Percentiles rank a stretch among this genome's conserved stretches.
Conservation (phyloP, 2,797 vertebrate genomes). For the Syngnathus rostellatus region DNA sequence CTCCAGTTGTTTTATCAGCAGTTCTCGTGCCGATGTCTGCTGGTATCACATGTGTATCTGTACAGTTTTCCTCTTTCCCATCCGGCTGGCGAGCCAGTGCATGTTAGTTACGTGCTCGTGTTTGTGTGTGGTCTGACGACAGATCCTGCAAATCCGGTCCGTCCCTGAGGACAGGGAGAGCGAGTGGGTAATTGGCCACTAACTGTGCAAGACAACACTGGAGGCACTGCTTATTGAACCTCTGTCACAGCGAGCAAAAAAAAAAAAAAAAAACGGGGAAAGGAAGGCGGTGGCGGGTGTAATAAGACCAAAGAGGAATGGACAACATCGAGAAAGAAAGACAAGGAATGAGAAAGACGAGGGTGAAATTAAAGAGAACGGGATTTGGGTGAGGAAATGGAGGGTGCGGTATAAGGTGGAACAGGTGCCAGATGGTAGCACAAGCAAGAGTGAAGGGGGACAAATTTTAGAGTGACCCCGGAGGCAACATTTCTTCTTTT, state of each 20-base stretch:
- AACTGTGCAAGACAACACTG: constrained; percentile 58
- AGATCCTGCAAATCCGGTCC: constrained; percentile 58
- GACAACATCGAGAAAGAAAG: not conserved
- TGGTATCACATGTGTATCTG: not conserved
- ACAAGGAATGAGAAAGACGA: constrained; percentile 15
- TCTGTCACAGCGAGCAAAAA: constrained; percentile 33
- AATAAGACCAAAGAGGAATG: constrained; percentile 26
- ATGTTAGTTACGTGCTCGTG: constrained; percentile 13
- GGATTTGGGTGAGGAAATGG: not conserved
- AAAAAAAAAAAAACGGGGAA: not conserved
- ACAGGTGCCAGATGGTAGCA: not conserved
- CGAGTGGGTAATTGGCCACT: constrained; percentile 68
- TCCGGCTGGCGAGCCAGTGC: not conserved
- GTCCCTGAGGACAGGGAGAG: constrained; percentile 55
- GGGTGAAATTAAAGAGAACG: constrained; percentile 8
- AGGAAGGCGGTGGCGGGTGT: constrained; percentile 18
- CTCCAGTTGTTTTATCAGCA: not conserved
- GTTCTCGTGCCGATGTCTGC: not conserved
- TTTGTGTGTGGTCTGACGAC: constrained; percentile 27
- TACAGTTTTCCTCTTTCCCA: not conserved
- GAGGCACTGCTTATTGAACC: constrained; percentile 59
- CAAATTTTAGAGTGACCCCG: constrained; percentile 41
- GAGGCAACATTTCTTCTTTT: constrained; percentile 36
- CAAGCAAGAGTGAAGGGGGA: not conserved
- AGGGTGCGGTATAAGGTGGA: not conserved